Evolutionary conservation across 2,113 vertebrate genomes (phyloP).

Genomic region (Formicarius rufipectus): DNA sequence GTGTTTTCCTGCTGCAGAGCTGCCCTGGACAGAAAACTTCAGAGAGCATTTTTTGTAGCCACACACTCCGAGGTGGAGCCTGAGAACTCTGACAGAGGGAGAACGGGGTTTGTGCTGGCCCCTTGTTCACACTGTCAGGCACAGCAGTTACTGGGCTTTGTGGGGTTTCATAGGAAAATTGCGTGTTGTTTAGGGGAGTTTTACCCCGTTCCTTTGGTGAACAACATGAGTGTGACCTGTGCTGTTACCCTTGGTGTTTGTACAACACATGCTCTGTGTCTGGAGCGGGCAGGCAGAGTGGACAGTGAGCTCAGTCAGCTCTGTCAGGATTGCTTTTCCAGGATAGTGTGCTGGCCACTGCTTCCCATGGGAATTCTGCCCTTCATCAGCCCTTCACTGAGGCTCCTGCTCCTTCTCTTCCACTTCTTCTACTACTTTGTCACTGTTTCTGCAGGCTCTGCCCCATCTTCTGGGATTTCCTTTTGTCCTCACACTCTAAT

Average conservation of each 20-base stretch:
- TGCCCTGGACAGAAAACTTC: not conserved
- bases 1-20: not conserved
- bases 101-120: not conserved
- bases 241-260: accelerated
- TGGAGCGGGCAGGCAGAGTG: not conserved
- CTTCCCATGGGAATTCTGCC: not conserved
- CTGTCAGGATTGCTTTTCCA: not conserved
- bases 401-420: not conserved
- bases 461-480: not conserved
- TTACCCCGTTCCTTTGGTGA: not conserved
- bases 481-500: not conserved
- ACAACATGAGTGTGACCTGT: accelerated
- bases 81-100: not conserved
- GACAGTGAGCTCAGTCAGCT: not conserved
- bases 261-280: accelerated
- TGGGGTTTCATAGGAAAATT: not conserved
- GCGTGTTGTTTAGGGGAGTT: not conserved
- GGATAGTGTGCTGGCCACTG: not conserved
- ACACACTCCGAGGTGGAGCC: not conserved
- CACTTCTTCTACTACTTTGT: not conserved
- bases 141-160: not conserved
- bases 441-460: not conserved
- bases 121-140: not conserved
- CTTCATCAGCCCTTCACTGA: not conserved
- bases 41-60: not conserved